Evolutionary conservation across 2,888 invertebrate genomes (phyloP).

Genomic region (Ochlodes sylvanus): DNA sequence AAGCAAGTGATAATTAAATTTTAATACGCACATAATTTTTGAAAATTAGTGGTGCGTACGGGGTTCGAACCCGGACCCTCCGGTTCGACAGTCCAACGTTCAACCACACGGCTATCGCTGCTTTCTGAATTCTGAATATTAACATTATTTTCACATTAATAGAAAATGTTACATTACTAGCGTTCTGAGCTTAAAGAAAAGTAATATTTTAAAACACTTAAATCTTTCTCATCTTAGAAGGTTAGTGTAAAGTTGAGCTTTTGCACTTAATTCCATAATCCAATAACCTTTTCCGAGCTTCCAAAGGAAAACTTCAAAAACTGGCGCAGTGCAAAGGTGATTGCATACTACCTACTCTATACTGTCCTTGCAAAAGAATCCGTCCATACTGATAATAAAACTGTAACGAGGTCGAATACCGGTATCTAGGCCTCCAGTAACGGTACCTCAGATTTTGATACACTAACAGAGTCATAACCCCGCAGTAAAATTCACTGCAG

Average conservation of each 20-base stretch:
- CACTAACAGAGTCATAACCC: too few relatives aligned
- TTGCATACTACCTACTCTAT: constrained; percentile 22
- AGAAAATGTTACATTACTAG: neutral
- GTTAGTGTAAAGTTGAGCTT: constrained; percentile 19
- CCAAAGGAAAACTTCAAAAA: constrained; percentile 36
- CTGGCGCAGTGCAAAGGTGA: constrained; percentile 25
- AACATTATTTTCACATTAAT: neutral
- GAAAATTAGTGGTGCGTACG: too few relatives aligned
- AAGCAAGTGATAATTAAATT: too few relatives aligned
- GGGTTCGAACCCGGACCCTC: too few relatives aligned
- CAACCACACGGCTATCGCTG: too few relatives aligned
- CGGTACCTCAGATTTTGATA: neutral
- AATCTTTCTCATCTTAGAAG: constrained; percentile 7
- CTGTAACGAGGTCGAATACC: neutral
- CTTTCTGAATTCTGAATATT: neutral
- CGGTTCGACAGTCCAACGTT: too few relatives aligned
- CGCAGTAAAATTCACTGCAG: too few relatives aligned
- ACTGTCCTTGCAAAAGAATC: neutral
- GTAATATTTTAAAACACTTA: constrained; percentile 1
- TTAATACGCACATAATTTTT: too few relatives aligned
- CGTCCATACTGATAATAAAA: neutral
- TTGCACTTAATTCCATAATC: constrained; percentile 34
- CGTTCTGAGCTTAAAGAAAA: neutral
- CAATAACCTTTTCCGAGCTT: constrained; percentile 27
- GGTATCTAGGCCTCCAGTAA: too few relatives aligned